Evolutionary conservation across 2,888 invertebrate genomes (phyloP), one percentile per base, ranked within the genome.

Genomic region (Tipula confusa): DNA sequence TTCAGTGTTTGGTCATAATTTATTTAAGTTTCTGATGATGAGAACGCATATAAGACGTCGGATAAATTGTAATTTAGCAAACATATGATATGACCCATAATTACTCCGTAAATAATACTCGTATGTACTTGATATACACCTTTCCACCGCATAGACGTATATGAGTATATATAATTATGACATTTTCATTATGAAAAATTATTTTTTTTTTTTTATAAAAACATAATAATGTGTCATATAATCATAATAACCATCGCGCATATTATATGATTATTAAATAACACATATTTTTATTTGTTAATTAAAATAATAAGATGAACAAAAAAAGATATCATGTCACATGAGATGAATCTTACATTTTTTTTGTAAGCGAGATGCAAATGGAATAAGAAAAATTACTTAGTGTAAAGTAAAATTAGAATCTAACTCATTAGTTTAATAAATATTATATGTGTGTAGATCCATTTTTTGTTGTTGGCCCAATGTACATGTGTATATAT

Each of bases 111-210:
- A n/a, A n/a, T n/a, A n/a, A n/a, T 43, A 43, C n/a, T n/a, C 43
- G 43, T 43, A 9, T n/a, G n/a, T n/a, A n/a, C 43, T 43, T 43
- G 36, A 43, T 64, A 64, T 64, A 64, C 18, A 64, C 64, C 64
- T 64, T 64, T 64, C n/a, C n/a, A n/a, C n/a, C n/a, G n/a, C n/a
- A n/a, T n/a, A n/a, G n/a, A n/a, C n/a, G n/a, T n/a, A n/a, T n/a
- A n/a, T n/a, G n/a, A n/a, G n/a, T 64, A 64, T 24, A 64, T 9
- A 64, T 64, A 24, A 64, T 9, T 9, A 24, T 24, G 64, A 64
- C 64, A 64, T 64, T 64, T 64, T 64, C 64, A 64, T 64, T 64
- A 64, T 64, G 64, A 64, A 64, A n/a, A 64, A 64, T 64, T 64
- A 24, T 24, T 24, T 24, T 15, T 43, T 24, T n/a, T 64, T 11